Base-by-base conservation (phyloP, 2,888 invertebrate genomes). In the Dasypogon diadema region DNA sequence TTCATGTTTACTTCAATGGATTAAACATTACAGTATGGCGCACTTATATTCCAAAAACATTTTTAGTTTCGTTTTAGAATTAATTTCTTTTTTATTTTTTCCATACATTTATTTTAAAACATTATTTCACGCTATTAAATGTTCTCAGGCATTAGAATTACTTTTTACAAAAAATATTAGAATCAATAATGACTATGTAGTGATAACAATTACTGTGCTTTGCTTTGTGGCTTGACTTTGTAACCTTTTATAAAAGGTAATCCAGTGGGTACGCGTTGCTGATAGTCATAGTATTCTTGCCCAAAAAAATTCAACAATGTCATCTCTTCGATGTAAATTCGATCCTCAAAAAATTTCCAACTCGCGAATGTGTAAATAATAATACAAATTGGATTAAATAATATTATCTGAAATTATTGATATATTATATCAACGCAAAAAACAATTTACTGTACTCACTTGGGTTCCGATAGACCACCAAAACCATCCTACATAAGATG, bases 401-500 rank as follows among this genome's bases (percentile, higher is more conserved):
- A 88, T 74, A 96, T 90, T 24, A 96, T 84, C 95, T 95, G 87
- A 2, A 88, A 88, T 77, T n/a, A n/a, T 26, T 48, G 37, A 26
- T 73, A 63, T 42, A 54, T 51, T 37, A 48, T 48, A 68, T 42
- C 4, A 37, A n/a, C n/a, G n/a, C n/a, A n/a, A n/a, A n/a, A n/a
- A n/a, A n/a, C n/a, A n/a, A n/a, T n/a, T n/a, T n/a, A n/a, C n/a
- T n/a, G n/a, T n/a, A n/a, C n/a, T n/a, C 85, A 98, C 92, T 91
- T 99, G 99, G 10, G 99, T 99, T 51, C 98, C 99, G 76, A 99
- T 90, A 14, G 97, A 95, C 99, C 99, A 99, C 87, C 95, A 95
- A 88, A 99, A 98, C 99, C 99, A 99, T 10, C 99, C 99, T 2
- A 97, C 95, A 85, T 99, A 99, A 81, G 98, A 95, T 0, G 99